Conservation (phyloP, 2,888 invertebrate genomes). For the Leucoma salicis region DNA sequence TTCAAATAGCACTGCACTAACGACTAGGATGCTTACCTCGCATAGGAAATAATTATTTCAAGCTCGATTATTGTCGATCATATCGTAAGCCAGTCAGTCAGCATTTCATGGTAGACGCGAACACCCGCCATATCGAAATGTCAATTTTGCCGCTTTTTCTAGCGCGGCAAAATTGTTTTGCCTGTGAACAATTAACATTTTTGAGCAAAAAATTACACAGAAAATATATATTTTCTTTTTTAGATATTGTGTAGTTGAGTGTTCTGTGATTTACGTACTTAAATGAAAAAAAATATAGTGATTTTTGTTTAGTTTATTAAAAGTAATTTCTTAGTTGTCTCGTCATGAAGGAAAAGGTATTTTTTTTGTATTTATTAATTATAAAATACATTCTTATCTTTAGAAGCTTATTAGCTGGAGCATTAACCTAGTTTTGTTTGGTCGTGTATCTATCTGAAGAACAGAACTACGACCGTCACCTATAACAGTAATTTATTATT, state of each 20-base stretch:
- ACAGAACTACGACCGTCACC: constrained; percentile 8
- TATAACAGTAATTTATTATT: constrained; percentile 15
- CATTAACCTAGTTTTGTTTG: constrained; percentile 11
- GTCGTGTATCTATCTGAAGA: neutral
- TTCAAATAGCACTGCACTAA: constrained; percentile 24
- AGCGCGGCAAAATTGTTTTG: constrained; percentile 15
- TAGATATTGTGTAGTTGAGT: constrained; percentile 9
- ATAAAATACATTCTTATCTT: neutral
- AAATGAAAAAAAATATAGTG: constrained; percentile 8
- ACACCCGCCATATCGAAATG: constrained; percentile 46
- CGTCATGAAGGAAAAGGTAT: constrained; percentile 33
- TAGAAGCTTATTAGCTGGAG: neutral
- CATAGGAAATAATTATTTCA: constrained; percentile 29
- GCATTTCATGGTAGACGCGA: constrained; percentile 46
- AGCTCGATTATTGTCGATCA: constrained; percentile 38
- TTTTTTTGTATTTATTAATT: neutral
- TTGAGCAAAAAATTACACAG: neutral
- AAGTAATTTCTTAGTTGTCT: neutral
- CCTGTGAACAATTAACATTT: constrained; percentile 10
- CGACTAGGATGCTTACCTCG: constrained; percentile 16
- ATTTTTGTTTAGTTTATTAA: too few relatives aligned
- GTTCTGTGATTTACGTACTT: constrained; percentile 15
- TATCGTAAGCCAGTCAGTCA: constrained; percentile 44
- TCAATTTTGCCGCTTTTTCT: constrained; percentile 38
- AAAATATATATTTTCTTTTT: neutral